A percentile compares a stretch with the other conserved stretches of the same genome.
phyloP scores from a whole-genome alignment of 2,888 invertebrate genomes.

The Clitarchus hookeri region DNA sequence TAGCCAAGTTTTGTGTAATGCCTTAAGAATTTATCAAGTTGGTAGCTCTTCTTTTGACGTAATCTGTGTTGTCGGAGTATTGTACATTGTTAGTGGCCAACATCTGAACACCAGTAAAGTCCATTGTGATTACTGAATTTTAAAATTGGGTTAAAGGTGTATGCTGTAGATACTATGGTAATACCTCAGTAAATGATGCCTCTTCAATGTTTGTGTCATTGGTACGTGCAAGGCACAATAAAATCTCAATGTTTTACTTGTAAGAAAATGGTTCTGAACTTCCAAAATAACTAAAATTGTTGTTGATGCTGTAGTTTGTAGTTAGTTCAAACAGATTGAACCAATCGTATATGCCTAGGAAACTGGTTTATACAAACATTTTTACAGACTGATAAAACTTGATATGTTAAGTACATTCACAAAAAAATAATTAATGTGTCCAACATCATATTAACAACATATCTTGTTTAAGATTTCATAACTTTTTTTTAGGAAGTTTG shows the following conservation, averaged over 20 bases:
- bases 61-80: not conserved
- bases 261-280: slow-evolving; percentile 27
- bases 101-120: slow-evolving; percentile 34
- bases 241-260: slow-evolving; percentile 32
- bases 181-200: slow-evolving; percentile 21
- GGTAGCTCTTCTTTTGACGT: not conserved
- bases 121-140: slow-evolving; percentile 28
- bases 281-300: not conserved
- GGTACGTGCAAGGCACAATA: slow-evolving; percentile 34
- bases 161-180: slow-evolving; percentile 8
- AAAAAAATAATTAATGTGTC: not conserved
- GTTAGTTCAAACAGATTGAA: not conserved
- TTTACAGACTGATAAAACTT: not conserved
- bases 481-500: not conserved
- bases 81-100: slow-evolving; percentile 26
- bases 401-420: not conserved
- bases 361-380: not conserved
- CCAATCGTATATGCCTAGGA: not conserved
- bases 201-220: not conserved
- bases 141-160: not conserved
- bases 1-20: slow-evolving; percentile 16
- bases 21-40: slow-evolving; percentile 17
- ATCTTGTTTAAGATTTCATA: not conserved
- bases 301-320: not conserved
- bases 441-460: not conserved